phyloP scores from a whole-genome alignment of 2,888 invertebrate genomes.

The Campoletis raptor region DNA sequence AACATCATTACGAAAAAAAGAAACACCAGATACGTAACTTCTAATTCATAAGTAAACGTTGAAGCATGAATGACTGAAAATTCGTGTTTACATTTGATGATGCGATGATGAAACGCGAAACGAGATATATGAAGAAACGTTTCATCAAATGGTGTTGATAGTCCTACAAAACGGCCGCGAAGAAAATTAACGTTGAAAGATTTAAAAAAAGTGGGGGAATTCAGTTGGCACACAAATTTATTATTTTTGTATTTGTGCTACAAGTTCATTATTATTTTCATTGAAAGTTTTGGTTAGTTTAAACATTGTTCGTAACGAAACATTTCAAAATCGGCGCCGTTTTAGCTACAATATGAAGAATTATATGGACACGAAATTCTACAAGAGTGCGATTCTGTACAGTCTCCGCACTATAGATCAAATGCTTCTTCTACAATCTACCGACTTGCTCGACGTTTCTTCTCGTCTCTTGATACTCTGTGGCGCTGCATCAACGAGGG shows the following conservation, averaged over 20 bases:
- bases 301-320: background rate
- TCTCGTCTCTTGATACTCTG: conserved; percentile 39
- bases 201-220: background rate
- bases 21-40: background rate
- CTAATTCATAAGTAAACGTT: background rate
- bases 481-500: conserved; percentile 41
- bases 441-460: conserved; percentile 44
- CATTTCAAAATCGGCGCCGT: background rate
- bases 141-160: background rate
- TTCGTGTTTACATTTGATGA: background rate
- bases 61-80: background rate
- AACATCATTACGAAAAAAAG: background rate
- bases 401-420: conserved; percentile 14
- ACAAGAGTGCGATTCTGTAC: conserved; percentile 22
- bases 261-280: no score
- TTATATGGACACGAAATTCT: background rate
- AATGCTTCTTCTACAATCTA: conserved; percentile 41
- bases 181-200: background rate
- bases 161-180: background rate
- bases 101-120: background rate
- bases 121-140: background rate
- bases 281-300: background rate
- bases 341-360: background rate
- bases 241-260: background rate
- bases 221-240: background rate